Evolutionary conservation across 2,888 invertebrate species (phyloP).

Genomic region (Aphodius granarius): DNA sequence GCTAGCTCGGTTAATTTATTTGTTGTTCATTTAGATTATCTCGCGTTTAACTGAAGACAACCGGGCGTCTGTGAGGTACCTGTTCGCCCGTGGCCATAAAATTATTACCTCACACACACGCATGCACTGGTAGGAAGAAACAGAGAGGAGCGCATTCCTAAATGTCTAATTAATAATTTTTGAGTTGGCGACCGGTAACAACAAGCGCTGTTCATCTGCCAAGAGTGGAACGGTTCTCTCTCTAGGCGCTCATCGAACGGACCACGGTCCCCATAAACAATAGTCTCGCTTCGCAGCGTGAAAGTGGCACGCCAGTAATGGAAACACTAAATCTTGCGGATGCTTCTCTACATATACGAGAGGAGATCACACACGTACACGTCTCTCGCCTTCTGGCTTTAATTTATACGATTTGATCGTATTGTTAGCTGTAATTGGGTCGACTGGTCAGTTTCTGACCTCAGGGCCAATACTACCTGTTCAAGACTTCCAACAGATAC

Average conservation of each 20-base stretch:
- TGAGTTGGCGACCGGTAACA: conserved; percentile 20
- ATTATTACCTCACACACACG: background rate
- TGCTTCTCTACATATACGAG: conserved; percentile 28
- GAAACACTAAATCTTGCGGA: conserved; percentile 40
- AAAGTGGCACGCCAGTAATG: conserved; percentile 43
- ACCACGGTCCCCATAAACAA: conserved; percentile 37
- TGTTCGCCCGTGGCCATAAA: background rate
- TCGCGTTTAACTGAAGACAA: background rate
- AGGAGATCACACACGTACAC: background rate
- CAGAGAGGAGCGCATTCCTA: conserved; percentile 26
- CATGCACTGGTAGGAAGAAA: background rate
- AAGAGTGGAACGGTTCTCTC: conserved; percentile 14
- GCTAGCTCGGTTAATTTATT: background rate
- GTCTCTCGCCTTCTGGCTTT: conserved; percentile 17
- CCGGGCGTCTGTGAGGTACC: background rate
- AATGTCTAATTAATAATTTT: conserved; percentile 30
- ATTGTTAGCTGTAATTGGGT: conserved; percentile 34
- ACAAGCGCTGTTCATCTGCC: background rate
- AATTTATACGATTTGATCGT: conserved; percentile 31
- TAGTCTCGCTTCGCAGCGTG: conserved; percentile 44
- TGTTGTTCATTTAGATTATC: background rate
- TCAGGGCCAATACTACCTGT: background rate
- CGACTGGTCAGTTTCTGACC: conserved; percentile 23
- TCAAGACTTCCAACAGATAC: background rate
- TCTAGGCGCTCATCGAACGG: conserved; percentile 24